Evolutionary conservation across 2,113 vertebrate genomes (phyloP).

Genomic region (Emydura subglobosa): DNA sequence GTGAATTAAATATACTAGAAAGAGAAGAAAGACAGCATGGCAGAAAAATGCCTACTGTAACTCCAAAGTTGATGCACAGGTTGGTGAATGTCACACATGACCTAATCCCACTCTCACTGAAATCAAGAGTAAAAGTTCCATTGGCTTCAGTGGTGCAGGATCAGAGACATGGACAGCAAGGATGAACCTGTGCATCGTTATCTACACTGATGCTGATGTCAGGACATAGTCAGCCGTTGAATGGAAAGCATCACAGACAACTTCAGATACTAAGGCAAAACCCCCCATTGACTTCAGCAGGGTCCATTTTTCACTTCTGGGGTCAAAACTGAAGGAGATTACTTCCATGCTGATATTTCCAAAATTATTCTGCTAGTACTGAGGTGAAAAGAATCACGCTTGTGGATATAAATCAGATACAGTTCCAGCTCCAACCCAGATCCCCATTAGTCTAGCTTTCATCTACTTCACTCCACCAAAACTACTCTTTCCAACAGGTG

Average conservation of each 20-base stretch:
- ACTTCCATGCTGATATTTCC: neutral
- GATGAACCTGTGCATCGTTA: neutral
- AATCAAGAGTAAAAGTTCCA: neutral
- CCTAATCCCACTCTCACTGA: neutral
- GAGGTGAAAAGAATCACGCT: neutral
- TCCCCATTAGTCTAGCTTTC: too few species aligned
- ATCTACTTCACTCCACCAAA: too few species aligned
- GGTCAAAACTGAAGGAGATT: neutral
- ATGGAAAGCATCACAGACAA: neutral
- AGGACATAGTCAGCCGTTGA: neutral
- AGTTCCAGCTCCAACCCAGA: too few species aligned
- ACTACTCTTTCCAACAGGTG: too few species aligned
- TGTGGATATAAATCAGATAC: neutral
- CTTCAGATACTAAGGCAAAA: neutral
- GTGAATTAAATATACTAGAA: neutral
- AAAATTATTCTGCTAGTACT: neutral
- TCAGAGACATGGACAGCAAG: neutral
- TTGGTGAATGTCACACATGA: neutral
- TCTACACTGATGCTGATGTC: neutral
- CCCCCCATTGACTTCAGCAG: neutral
- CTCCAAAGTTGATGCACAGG: neutral
- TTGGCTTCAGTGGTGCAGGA: neutral
- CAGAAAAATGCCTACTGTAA: neutral
- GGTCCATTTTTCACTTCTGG: too few species aligned
- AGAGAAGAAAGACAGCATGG: neutral